Percentiles rank a stretch among this genome's conserved stretches.
These are phyloP conservation scores for Epsilonema sp. DNA, from an alignment of 2,888 invertebrate species.

Conservation along the genomic window DNA sequence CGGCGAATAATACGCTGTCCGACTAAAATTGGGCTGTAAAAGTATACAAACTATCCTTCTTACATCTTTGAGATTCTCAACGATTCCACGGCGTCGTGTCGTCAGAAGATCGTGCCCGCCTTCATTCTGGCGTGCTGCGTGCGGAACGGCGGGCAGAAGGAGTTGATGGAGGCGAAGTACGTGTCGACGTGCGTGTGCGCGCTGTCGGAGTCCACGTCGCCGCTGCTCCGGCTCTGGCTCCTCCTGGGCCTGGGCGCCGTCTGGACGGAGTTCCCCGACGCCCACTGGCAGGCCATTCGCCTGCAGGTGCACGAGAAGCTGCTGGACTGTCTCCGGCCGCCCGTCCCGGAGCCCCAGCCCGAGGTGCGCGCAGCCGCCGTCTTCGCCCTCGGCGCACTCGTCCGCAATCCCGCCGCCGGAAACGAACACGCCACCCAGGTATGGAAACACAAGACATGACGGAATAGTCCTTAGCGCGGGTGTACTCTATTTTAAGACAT, in stretches of 20 bases:
- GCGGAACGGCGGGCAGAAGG: constrained; percentile 48
- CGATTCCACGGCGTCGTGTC: constrained; percentile 57
- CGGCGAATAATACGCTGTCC: too few relatives aligned
- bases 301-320: constrained; percentile 17
- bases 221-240: constrained; percentile 48
- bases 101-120: constrained; percentile 75
- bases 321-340: too few relatives aligned
- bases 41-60: too few relatives aligned
- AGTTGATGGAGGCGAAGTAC: constrained; percentile 54
- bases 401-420: constrained; percentile 19
- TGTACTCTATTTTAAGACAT: too few relatives aligned
- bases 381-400: constrained; percentile 55
- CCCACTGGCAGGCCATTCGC: constrained; percentile 70
- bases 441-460: too few relatives aligned
- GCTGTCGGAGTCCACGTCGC: constrained; percentile 45
- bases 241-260: constrained; percentile 70
- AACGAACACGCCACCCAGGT: constrained; percentile 26
- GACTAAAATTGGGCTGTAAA: too few relatives aligned
- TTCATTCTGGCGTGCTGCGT: constrained; percentile 88
- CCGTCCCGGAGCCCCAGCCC: too few relatives aligned
- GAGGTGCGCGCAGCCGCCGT: constrained; percentile 84
- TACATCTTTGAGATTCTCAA: constrained; percentile 71
- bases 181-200: constrained; percentile 80
- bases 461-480: too few relatives aligned
- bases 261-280: constrained; percentile 66